A percentile compares a stretch with the other conserved stretches of the same genome.
phyloP scores from a whole-genome alignment of 2,797 vertebrate genomes.

The Thamnophis elegans region DNA sequence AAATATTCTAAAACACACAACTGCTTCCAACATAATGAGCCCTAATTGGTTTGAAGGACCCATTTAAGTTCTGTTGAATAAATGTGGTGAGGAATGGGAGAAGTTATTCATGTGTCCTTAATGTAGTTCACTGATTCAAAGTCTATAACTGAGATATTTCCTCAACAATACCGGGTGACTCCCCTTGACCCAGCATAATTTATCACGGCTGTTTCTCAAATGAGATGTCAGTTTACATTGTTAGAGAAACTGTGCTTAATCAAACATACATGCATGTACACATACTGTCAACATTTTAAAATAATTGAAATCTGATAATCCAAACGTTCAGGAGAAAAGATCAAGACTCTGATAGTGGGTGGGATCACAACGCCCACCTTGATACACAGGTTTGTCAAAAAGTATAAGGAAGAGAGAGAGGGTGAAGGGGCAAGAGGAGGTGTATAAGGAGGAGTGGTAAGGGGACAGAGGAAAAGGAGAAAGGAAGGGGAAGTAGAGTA shows the following conservation, averaged over 20 bases:
- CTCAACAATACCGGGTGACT: conserved; percentile 55
- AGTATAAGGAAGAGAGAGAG: background rate
- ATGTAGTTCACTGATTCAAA: conserved; percentile 52
- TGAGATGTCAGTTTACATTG: conserved; percentile 45
- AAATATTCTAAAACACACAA: conserved; percentile 56
- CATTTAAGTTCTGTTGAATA: conserved; percentile 63
- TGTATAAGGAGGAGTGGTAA: too few species aligned
- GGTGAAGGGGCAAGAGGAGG: too few species aligned
- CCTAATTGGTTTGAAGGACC: conserved; percentile 71
- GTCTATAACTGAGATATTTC: conserved; percentile 59
- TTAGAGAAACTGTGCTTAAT: conserved; percentile 1
- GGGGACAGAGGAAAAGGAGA: too few species aligned
- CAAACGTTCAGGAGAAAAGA: background rate
- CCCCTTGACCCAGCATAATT: conserved; percentile 58
- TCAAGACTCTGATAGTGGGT: background rate
- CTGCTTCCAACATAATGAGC: conserved; percentile 58
- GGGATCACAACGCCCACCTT: background rate
- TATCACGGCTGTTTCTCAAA: conserved; percentile 59
- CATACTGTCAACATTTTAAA: conserved; percentile 2
- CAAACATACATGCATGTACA: background rate
- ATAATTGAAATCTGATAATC: background rate
- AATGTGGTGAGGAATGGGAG: background rate
- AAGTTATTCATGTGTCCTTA: conserved; percentile 58
- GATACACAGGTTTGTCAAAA: background rate
- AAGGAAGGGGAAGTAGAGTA: too few species aligned